Evolutionary conservation across 1,140 invertebrate genomes (phyloP).

Genomic region (Meloidogyne floridensis): DNA sequence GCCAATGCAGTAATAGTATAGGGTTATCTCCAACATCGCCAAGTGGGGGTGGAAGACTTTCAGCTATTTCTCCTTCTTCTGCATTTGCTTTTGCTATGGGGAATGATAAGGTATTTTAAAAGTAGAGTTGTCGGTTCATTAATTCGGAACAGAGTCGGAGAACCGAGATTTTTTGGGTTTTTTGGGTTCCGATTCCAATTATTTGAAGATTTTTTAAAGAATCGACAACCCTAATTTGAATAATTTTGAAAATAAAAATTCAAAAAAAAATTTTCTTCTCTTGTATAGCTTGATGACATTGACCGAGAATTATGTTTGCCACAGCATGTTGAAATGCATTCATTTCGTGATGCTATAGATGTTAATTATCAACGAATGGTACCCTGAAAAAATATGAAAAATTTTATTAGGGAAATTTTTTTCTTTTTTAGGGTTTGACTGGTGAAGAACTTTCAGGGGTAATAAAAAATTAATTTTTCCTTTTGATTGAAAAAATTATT

Average conservation of each 20-base stretch:
- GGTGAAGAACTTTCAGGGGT: slow-evolving; percentile 65
- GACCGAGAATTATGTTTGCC: slow-evolving; percentile 43
- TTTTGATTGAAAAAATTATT: background rate
- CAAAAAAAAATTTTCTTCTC: no score
- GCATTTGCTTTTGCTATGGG: slow-evolving; percentile 1
- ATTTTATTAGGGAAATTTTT: background rate
- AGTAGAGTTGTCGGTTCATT: no score
- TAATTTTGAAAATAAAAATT: no score
- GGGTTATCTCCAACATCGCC: slow-evolving; percentile 32
- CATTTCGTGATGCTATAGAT: slow-evolving; percentile 64
- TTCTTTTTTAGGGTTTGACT: slow-evolving; percentile 44
- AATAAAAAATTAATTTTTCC: slow-evolving; percentile 2
- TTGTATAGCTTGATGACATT: slow-evolving; percentile 28
- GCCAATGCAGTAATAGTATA: background rate
- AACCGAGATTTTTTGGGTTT: no score
- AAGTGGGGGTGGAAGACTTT: background rate
- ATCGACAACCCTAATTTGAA: no score
- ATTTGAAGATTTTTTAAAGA: no score
- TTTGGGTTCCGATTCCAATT: no score
- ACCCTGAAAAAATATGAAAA: background rate
- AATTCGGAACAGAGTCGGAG: no score
- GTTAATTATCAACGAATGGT: slow-evolving; percentile 66
- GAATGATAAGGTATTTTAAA: background rate
- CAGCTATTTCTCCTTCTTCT: background rate
- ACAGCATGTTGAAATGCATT: slow-evolving; percentile 61